phyloP scores from a whole-genome alignment of 2,797 vertebrate genomes.

The Bryconaethiops microstoma region DNA sequence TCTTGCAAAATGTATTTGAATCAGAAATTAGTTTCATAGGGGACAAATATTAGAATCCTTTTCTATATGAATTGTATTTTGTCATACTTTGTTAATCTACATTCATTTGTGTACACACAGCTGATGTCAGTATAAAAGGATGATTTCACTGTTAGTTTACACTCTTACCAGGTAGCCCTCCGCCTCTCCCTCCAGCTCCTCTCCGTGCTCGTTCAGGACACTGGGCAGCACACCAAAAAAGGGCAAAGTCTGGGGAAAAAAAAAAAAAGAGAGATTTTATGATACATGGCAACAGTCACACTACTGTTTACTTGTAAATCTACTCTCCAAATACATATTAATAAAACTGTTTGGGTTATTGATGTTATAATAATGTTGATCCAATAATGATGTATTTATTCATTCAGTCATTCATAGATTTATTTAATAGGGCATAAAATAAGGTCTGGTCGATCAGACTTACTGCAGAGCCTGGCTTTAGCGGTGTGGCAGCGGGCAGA shows the following conservation, averaged over 20 bases:
- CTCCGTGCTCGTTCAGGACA: slow-evolving; percentile 80
- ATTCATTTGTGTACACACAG: neutral
- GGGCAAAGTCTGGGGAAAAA: slow-evolving; percentile 75
- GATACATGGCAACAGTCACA: neutral
- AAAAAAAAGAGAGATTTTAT: neutral
- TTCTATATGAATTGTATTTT: neutral
- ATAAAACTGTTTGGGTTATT: too few relatives aligned
- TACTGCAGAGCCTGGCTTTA: slow-evolving; percentile 85
- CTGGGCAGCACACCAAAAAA: slow-evolving; percentile 84
- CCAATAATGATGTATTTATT: too few relatives aligned
- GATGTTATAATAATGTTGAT: too few relatives aligned
- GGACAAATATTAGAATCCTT: neutral
- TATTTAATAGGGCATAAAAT: neutral
- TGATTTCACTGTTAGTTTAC: neutral
- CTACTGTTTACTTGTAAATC: neutral
- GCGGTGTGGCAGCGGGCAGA: slow-evolving; percentile 80
- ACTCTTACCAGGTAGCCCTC: slow-evolving; percentile 81
- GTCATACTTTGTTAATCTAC: neutral
- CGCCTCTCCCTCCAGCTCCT: slow-evolving; percentile 81
- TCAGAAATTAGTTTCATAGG: neutral
- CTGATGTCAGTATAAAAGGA: neutral
- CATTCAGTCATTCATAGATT: neutral
- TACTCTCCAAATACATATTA: neutral
- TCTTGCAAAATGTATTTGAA: neutral
- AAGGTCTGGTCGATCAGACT: slow-evolving; percentile 52